Percentiles rank a stretch among this genome's conserved stretches.
These are phyloP conservation scores for Lateolabrax maculatus DNA, from an alignment of 2,797 vertebrate genomes.

Conservation along the genomic window DNA sequence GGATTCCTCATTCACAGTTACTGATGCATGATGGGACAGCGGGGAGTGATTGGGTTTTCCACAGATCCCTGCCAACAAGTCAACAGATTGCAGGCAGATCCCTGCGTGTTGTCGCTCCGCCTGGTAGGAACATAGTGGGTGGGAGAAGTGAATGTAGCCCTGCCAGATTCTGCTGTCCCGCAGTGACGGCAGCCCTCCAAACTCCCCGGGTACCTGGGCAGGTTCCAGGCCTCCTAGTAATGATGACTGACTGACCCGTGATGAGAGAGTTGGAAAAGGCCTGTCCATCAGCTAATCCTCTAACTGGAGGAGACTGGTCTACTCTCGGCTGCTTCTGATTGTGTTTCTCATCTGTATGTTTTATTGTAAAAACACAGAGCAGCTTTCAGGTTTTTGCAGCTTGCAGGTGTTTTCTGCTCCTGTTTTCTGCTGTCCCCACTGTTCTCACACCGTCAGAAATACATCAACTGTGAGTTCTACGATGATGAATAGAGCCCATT, in stretches of 20 bases:
- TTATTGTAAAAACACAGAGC: not conserved
- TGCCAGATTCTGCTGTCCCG: constrained; percentile 52
- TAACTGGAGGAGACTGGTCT: not conserved
- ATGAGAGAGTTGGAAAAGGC: constrained; percentile 33
- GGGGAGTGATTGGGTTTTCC: constrained; percentile 42
- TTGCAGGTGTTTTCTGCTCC: constrained; percentile 4
- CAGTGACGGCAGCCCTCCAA: constrained; percentile 48
- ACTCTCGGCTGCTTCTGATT: not conserved
- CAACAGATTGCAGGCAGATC: constrained; percentile 69
- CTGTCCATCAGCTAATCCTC: constrained; percentile 9
- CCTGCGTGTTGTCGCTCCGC: constrained; percentile 13
- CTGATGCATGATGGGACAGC: constrained; percentile 53
- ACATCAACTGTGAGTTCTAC: not conserved
- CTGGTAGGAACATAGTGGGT: constrained; percentile 42
- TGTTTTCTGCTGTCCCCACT: constrained; percentile 3
- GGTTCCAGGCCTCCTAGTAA: constrained; percentile 49
- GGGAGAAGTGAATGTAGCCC: constrained; percentile 32
- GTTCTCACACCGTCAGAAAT: not conserved
- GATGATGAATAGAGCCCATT: constrained; percentile 5
- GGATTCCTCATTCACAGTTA: constrained; percentile 5
- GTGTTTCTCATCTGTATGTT: not conserved
- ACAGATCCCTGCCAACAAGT: constrained; percentile 55
- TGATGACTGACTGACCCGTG: constrained; percentile 51
- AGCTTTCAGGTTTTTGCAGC: not conserved
- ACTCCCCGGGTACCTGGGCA: constrained; percentile 36